Evolutionary conservation across 2,797 vertebrate genomes (phyloP).

Genomic region (Sebastes cheni): DNA sequence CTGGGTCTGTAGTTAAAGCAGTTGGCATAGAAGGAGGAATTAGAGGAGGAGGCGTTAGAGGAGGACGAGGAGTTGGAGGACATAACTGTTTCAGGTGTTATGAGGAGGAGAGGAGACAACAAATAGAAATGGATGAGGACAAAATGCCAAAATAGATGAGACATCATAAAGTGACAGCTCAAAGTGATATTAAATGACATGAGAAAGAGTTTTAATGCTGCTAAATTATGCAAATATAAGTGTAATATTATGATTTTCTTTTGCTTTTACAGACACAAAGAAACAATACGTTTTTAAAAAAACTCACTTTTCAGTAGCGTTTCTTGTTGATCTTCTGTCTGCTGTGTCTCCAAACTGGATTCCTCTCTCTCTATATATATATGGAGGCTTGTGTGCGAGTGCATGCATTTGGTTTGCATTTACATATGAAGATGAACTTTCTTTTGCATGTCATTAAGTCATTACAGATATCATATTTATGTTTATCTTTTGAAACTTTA

Average conservation of each 20-base stretch:
- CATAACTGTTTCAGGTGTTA: slow-evolving; percentile 9
- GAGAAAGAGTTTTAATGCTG: background rate
- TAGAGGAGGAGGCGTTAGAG: background rate
- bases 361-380: background rate
- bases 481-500: background rate
- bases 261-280: background rate
- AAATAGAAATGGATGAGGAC: background rate
- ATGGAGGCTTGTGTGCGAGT: background rate
- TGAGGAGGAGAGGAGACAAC: background rate
- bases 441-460: slow-evolving; percentile 18
- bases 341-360: background rate
- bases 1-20: background rate
- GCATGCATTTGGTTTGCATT: too few relatives aligned
- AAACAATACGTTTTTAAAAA: background rate
- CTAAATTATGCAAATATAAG: too few relatives aligned
- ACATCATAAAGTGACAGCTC: background rate
- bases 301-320: background rate
- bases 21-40: fast-evolving
- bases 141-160: background rate
- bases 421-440: background rate
- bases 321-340: background rate
- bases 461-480: background rate
- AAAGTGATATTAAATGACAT: background rate
- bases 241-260: background rate
- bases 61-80: slow-evolving; percentile 9